Conservation (phyloP, 1,140 invertebrate genomes). For the Streblospio benedicti region DNA sequence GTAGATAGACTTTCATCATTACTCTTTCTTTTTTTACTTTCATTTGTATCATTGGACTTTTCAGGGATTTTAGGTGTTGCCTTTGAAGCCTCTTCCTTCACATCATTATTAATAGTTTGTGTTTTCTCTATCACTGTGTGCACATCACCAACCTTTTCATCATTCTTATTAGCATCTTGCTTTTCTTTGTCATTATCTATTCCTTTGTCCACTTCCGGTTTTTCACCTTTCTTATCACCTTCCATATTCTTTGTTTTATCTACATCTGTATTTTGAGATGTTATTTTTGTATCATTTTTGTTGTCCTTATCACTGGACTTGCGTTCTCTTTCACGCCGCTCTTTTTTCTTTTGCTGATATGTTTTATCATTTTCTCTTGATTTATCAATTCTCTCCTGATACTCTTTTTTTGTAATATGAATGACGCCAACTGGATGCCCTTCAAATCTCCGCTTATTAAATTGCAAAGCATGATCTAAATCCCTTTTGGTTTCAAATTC, state of each 20-base stretch:
- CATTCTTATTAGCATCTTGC: too few species aligned
- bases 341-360: not conserved
- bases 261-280: not conserved
- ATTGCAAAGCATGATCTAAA: slow-evolving; percentile 32
- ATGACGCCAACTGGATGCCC: slow-evolving; percentile 30
- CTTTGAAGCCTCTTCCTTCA: not conserved
- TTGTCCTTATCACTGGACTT: not conserved
- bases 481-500: slow-evolving; percentile 64
- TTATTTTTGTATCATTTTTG: not conserved
- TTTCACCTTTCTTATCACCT: not conserved
- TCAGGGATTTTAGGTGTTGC: not conserved
- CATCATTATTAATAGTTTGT: not conserved
- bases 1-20: not conserved
- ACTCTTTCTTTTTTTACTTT: not conserved
- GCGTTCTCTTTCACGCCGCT: not conserved
- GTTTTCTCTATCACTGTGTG: too few species aligned
- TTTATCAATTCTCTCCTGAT: slow-evolving; percentile 13
- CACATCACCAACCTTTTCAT: too few species aligned
- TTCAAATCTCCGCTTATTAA: slow-evolving; percentile 32
- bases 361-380: slow-evolving; percentile 5
- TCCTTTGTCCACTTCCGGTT: too few species aligned
- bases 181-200: too few species aligned
- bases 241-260: not conserved
- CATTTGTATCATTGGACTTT: not conserved
- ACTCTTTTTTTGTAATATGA: slow-evolving; percentile 21